Base-by-base conservation (phyloP, 2,797 vertebrate species). In the Phoxinus dragarum region DNA sequence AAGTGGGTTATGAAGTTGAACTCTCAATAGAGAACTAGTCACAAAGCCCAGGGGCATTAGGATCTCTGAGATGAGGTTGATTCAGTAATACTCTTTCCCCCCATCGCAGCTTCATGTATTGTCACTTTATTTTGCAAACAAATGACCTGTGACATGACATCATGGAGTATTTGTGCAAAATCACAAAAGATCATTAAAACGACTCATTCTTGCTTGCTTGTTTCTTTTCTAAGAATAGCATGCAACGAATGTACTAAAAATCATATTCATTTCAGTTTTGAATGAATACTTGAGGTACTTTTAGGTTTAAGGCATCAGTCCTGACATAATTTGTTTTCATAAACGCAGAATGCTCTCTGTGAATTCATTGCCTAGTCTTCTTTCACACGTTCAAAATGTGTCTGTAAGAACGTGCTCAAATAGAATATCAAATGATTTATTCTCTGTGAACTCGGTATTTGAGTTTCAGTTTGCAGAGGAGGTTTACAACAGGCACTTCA, bases 1-100 rank as follows among this genome's bases (percentile, higher is more conserved):
- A 84, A 79, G 66, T 84, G 52, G 66, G 66, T 71, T 84, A 71
- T 52, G 16, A 84, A 79, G 74, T 68, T 76, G 47, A 34, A 68
- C 38, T 77, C 44, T 76, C 73, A 84, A 31, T 68, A 68, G 61
- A 79, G 19, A 44, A 77, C 66, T 78, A 79, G 49, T 78, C 64
- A 19, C 21, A 56, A 84, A 79, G 11, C 83, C 66, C 49, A 34
- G 21, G 36, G 66, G 38, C 40, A 36, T 78, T 71, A 59, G 7
- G 31, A 59, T 78, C 44, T 77, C 34, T 68, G 47, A 54, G 73
- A 78, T 59, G 36, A 84, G 34, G 31, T 75, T 9, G n/a, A 38
- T 84, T 31, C 34, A 76, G 23, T 67, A 67, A 67, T 67, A 49
- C 56, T 42, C 19, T 21, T 8, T 3, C 81, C 72, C 56, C n/a